Evolutionary conservation across 2,113 vertebrate species (phyloP), one percentile per base, ranked within the genome.

Genomic region (Pituophis catenifer): DNA sequence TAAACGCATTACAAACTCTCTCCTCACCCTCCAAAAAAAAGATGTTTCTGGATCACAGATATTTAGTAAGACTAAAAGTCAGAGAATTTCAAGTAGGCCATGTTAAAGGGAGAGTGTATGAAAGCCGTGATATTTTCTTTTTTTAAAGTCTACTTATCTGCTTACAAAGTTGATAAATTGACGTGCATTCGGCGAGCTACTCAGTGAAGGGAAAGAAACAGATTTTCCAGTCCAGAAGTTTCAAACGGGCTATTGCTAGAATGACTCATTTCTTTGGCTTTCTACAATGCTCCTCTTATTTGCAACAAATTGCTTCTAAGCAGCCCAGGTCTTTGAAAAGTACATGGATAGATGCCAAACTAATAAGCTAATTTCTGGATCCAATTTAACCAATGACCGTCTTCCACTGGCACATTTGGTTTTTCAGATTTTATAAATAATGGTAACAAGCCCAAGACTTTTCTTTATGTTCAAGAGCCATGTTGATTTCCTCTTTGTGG

Each of bases 21-120:
- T 33, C 15, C 15, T 5, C 11, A 0, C 38, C 55, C 1, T 6
- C 2, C 7, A 19, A 21, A 54, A 1, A 52, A n/a, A 54, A n/a
- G 24, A 3, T 54, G 90, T 95, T 96, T 95, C 93, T 93, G 91
- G 2, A 58, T 17, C 1, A 48, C 2, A 88, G 57, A 75, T 0
- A 44, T 91, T 3, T 5, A 52, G 92, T 88, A 81, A 89, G 3
- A 87, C 86, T n/a, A 89, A 93, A 95, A 65, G 48, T 88, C 48
- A 85, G 86, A 85, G 11, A 33, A 54, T 44, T 92, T 95, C 70
- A 93, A 94, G 81, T 94, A n/a, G 93, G 50, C 19, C 38, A 93
- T 19, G 10, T 95, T 93, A 87, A 57, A 94, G 90, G 89, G 38
- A 89, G 89, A 65, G 89, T 13, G 92, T 48, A 96, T 90, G 57